Conservation (phyloP, 2,797 vertebrate genomes). For the Sebastolobus alascanus region DNA sequence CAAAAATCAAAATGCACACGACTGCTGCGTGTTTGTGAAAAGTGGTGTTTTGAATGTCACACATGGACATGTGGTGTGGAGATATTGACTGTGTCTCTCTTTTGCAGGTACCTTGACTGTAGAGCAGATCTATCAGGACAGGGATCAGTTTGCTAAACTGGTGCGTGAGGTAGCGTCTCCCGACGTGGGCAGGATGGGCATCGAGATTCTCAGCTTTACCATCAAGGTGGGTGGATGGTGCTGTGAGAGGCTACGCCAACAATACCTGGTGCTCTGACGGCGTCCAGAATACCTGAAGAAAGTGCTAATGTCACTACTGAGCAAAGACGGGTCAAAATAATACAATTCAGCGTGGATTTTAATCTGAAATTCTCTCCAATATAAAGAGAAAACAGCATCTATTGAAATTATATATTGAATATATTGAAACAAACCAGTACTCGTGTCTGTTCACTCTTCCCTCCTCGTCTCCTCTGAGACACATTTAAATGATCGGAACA, state of each 20-base stretch:
- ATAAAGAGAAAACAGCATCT: neutral
- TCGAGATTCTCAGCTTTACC: constrained; percentile 96
- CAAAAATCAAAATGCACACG: neutral
- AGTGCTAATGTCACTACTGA: neutral
- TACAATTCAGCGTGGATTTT: neutral
- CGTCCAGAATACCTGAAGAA: neutral
- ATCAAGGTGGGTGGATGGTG: constrained; percentile 87
- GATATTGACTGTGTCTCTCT: neutral
- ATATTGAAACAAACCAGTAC: neutral
- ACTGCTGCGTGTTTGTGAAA: constrained; percentile 3
- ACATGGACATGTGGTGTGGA: neutral
- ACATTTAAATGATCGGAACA: too few relatives aligned
- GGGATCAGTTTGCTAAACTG: constrained; percentile 95
- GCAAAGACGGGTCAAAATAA: neutral
- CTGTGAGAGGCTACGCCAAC: neutral
- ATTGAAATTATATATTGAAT: neutral
- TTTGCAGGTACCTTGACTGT: constrained; percentile 92
- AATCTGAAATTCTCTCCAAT: neutral
- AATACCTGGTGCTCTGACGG: neutral
- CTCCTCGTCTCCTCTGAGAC: neutral
- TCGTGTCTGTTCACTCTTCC: neutral
- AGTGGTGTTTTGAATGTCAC: neutral
- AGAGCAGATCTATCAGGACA: constrained; percentile 97
- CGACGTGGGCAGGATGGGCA: constrained; percentile 95
- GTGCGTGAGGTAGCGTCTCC: constrained; percentile 95